Evolutionary conservation across 2,797 vertebrate species (phyloP).

Genomic region (Euthynnus affinis): DNA sequence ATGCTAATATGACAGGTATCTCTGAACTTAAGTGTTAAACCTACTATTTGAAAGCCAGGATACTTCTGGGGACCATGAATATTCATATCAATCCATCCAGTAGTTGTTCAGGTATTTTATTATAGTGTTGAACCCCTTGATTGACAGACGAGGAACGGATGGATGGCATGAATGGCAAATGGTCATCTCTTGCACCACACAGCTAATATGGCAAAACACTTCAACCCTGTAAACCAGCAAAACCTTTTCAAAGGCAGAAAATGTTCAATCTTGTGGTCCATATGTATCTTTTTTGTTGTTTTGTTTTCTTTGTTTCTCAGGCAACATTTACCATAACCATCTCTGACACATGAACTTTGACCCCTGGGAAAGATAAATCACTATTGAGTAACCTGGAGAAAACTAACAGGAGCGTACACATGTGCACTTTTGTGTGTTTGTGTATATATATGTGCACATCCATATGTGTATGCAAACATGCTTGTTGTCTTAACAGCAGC

Average conservation of each 20-base stretch:
- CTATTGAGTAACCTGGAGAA: neutral
- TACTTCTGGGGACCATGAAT: neutral
- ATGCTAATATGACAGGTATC: too few relatives aligned
- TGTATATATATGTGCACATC: neutral
- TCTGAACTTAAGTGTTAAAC: neutral
- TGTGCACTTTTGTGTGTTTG: neutral
- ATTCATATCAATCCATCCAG: neutral
- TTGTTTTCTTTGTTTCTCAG: neutral
- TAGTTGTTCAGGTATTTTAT: neutral
- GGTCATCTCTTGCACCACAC: too few relatives aligned
- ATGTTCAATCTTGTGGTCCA: neutral
- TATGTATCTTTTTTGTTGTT: neutral
- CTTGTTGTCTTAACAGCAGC: conserved; percentile 15
- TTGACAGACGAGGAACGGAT: too few relatives aligned
- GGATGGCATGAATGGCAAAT: too few relatives aligned
- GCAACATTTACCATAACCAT: neutral
- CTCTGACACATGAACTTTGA: neutral
- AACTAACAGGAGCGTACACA: neutral
- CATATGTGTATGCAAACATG: neutral
- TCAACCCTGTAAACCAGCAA: neutral
- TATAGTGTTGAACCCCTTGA: too few relatives aligned
- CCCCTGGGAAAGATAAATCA: neutral
- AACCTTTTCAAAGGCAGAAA: neutral
- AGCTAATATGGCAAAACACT: too few relatives aligned
- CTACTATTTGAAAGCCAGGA: too few relatives aligned